Percentiles rank a stretch among this genome's conserved stretches.
Evolutionary conservation across 2,888 invertebrate species (phyloP).

Genomic region (Mylabris sibirica): DNA sequence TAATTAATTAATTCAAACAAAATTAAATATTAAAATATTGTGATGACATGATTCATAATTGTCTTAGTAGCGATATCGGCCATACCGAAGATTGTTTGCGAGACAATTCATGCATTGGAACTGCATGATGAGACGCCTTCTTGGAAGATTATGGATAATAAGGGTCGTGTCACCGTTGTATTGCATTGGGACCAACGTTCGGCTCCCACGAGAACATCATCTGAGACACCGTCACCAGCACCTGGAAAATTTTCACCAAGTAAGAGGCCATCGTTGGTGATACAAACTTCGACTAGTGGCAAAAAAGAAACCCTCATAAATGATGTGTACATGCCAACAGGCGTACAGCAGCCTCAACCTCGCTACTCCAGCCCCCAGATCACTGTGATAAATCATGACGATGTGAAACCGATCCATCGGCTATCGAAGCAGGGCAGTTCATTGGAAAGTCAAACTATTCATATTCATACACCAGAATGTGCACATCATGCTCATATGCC

Average conservation of each 20-base stretch:
- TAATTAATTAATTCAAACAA: too few relatives aligned
- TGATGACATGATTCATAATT: conserved; percentile 1
- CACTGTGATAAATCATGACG: conserved; percentile 94
- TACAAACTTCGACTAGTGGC: conserved; percentile 76
- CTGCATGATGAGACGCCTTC: conserved; percentile 96
- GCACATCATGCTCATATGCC: conserved; percentile 74
- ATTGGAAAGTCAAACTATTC: conserved; percentile 76
- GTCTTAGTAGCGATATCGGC: conserved; percentile 83
- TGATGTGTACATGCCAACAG: conserved; percentile 63
- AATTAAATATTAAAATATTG: not conserved
- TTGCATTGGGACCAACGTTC: conserved; percentile 95
- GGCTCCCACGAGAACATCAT: conserved; percentile 60
- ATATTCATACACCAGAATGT: conserved; percentile 85
- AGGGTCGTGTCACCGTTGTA: conserved; percentile 95
- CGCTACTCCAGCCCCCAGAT: conserved; percentile 78
- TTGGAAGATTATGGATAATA: conserved; percentile 99
- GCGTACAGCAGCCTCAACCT: conserved; percentile 40
- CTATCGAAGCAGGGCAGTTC: conserved; percentile 70
- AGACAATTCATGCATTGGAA: conserved; percentile 94
- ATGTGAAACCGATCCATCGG: conserved; percentile 65
- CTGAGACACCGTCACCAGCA: conserved; percentile 63
- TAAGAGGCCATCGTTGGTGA: conserved; percentile 75
- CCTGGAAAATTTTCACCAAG: conserved; percentile 67
- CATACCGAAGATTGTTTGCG: conserved; percentile 96
- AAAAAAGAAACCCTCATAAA: conserved; percentile 70